Base-by-base conservation (phyloP, 2,113 vertebrate genomes). In the Myiopsitta monachus region DNA sequence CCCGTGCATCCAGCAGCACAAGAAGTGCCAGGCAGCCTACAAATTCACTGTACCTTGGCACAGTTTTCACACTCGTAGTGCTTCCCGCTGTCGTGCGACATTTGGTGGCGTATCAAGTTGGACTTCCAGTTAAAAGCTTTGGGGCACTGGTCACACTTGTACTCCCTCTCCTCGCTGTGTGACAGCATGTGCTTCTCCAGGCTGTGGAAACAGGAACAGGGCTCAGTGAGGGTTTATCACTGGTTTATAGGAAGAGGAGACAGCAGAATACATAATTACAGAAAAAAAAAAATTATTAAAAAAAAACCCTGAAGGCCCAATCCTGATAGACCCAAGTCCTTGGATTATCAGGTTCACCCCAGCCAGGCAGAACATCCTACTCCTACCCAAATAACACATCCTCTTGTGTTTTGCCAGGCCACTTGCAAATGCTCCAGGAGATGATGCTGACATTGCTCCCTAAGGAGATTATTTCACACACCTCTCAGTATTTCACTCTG, bases 151-250 rank as follows among this genome's bases (percentile, higher is more conserved):
- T 99, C 98, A 76, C 99, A 99, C 97, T 99, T 99, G 92, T 99
- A 99, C 96, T 99, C 99, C 95, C 98, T 97, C 96, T 99, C 99
- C 94, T 99, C 99, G 1, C 99, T 99, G 97, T 99, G 99, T 9
- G 98, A 99, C 95, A 99, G 97, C 96, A 98, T 98, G 96, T 99
- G 99, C 92, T 99, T 98, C 97, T 99, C 99, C 98, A 99, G 97
- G 97, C 99, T 99, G 98, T 54, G 51, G 95, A 94, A 93, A 97
- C 18, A 98, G 93, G 63, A 98, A 94, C 64, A 93, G 70, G 77
- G 82, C 83, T 95, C 83, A 62, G 81, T 74, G 59, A 96, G 74
- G 4, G 21, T 73, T 77, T 81, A 59, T 36, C 47, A 39, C 67
- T 6, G 3, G 30, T 86, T 94, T 83, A 33, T 4, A 36, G 49